Percentiles rank a stretch among this genome's conserved stretches.
These are phyloP conservation scores for Oryzias dopingdopingensis DNA, from an alignment of 2,797 vertebrate species.

Conservation along the genomic window DNA sequence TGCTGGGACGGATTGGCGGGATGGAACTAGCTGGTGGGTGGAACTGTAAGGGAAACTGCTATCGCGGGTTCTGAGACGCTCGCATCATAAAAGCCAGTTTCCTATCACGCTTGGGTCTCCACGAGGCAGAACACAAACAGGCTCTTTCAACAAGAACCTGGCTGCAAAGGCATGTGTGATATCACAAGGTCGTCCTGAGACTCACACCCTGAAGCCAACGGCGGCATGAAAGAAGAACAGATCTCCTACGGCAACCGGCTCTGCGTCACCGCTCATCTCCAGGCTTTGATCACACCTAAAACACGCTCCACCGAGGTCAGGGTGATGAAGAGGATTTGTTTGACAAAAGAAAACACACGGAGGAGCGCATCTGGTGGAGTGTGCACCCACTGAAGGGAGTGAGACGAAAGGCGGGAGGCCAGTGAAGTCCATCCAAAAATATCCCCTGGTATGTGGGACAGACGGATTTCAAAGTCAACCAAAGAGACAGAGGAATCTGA, in stretches of 20 bases:
- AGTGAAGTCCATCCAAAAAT: slow-evolving; percentile 26
- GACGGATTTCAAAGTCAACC: slow-evolving; percentile 25
- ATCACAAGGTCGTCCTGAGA: slow-evolving; percentile 63
- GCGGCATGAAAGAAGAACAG: slow-evolving; percentile 41
- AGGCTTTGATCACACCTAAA: slow-evolving; percentile 7
- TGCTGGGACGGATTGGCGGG: slow-evolving; percentile 1
- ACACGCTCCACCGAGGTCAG: no score
- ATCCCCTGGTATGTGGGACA: slow-evolving; percentile 10
- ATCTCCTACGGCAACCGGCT: slow-evolving; percentile 14
- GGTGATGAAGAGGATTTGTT: no score
- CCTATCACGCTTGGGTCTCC: slow-evolving; percentile 1
- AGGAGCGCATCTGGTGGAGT: background rate
- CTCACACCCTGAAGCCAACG: slow-evolving; percentile 38
- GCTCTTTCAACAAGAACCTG: slow-evolving; percentile 22
- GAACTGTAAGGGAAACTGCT: background rate
- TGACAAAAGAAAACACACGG: no score
- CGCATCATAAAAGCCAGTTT: background rate
- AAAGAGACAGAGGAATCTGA: slow-evolving; percentile 21
- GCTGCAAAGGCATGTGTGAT: slow-evolving; percentile 25
- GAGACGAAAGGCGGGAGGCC: slow-evolving; percentile 13
- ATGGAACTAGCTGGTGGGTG: slow-evolving; percentile 5
- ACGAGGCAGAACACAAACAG: slow-evolving; percentile 16
- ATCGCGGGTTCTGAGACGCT: slow-evolving; percentile 1
- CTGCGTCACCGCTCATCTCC: slow-evolving; percentile 11
- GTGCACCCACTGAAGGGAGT: background rate